Base-by-base conservation (phyloP, 2,888 invertebrate species). In the Philhelius pedissequus region DNA sequence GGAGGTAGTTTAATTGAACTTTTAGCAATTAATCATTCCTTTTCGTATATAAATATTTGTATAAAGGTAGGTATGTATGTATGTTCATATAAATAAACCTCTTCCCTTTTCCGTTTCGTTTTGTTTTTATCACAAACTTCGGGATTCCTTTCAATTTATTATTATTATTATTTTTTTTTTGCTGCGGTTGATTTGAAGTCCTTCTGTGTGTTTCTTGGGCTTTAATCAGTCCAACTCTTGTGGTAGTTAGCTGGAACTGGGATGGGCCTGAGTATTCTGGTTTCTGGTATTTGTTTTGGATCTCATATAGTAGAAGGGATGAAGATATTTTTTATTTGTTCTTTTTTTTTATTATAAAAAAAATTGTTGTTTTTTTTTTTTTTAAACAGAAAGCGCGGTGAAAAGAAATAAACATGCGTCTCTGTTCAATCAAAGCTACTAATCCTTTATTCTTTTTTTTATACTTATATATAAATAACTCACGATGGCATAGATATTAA, bases 1-100 rank as follows among this genome's bases (percentile, higher is more conserved):
- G 70, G 70, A 83, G 73, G 84, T 84, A 76, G 84, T 71, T 84
- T 62, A 84, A 84, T 84, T 84, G 84, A 84, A 84, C 84, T 84
- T 84, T 84, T 54, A 80, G 80, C 79, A 84, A 84, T 80, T 84
- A 84, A 84, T 84, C 80, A 84, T 80, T 76, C 62, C 70, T 64
- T 56, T 40, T 71, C 66, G 54, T 71, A 62, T 48, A 56, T 56
- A n/a, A n/a, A n/a, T n/a, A n/a, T n/a, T n/a, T n/a, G n/a, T n/a
- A n/a, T n/a, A n/a, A n/a, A n/a, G n/a, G n/a, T n/a, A n/a, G n/a
- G n/a, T n/a, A n/a, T n/a, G n/a, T n/a, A n/a, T n/a, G n/a, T n/a
- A n/a, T n/a, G n/a, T n/a, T n/a, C n/a, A n/a, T n/a, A n/a, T n/a
- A n/a, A n/a, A n/a, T n/a, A 56, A 56, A 70, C 70, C 75, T 79